Conservation (phyloP, 2,888 invertebrate species). For the Erannis defoliaria region DNA sequence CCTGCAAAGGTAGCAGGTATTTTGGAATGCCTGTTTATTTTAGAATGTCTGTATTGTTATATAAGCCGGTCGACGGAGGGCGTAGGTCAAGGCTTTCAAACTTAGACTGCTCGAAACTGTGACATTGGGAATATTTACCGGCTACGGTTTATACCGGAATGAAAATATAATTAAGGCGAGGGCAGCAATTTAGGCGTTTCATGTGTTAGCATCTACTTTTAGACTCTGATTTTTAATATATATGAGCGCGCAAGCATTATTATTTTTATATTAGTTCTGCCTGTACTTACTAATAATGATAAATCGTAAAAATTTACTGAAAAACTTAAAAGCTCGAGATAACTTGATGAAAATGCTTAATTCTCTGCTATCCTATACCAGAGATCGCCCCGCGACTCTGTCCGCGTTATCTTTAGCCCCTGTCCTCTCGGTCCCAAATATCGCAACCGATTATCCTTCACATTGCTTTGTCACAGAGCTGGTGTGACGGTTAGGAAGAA, state of each 20-base stretch:
- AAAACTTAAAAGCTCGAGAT: too few relatives aligned
- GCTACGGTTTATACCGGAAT: slow-evolving; percentile 27
- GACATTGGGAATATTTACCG: slow-evolving; percentile 43
- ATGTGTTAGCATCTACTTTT: slow-evolving; percentile 15
- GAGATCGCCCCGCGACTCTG: too few relatives aligned
- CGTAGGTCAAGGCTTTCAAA: slow-evolving; percentile 46
- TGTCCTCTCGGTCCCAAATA: too few relatives aligned
- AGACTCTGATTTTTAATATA: neutral
- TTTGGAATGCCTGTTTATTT: slow-evolving; percentile 44
- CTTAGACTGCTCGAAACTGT: slow-evolving; percentile 40
- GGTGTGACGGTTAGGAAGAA: too few relatives aligned
- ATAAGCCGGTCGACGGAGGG: slow-evolving; percentile 32
- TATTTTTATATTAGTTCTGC: neutral
- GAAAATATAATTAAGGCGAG: slow-evolving; percentile 31
- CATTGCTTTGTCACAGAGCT: too few relatives aligned
- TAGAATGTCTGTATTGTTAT: slow-evolving; percentile 42
- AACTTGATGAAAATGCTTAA: too few relatives aligned
- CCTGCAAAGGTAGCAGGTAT: slow-evolving; percentile 41
- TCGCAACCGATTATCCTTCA: too few relatives aligned
- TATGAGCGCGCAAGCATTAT: neutral
- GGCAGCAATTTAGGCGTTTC: slow-evolving; percentile 20
- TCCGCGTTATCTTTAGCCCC: too few relatives aligned
- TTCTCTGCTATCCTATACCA: too few relatives aligned
- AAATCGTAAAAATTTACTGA: too few relatives aligned
- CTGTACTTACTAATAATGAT: too few relatives aligned